A percentile compares a stretch with the other conserved stretches of the same genome.
These are phyloP conservation scores for Rapana venosa DNA, from an alignment of 2,888 invertebrate genomes.

Conservation along the genomic window DNA sequence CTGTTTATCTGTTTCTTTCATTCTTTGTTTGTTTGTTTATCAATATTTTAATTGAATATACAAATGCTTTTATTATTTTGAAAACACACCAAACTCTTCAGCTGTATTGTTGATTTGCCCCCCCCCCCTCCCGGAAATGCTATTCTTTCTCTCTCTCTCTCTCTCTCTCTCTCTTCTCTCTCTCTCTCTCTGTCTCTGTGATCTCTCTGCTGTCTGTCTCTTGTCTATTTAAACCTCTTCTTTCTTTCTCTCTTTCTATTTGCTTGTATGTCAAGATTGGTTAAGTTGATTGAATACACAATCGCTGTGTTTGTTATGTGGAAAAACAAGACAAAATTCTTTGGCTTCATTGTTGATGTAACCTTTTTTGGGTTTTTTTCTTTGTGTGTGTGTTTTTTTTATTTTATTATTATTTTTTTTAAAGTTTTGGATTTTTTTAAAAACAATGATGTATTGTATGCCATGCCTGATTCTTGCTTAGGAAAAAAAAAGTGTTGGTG, in stretches of 20 bases:
- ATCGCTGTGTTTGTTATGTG: no score
- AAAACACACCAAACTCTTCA: no score
- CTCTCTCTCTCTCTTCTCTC: background rate
- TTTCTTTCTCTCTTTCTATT: background rate
- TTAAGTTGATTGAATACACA: no score
- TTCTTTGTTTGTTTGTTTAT: background rate
- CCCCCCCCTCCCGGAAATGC: no score
- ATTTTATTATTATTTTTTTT: background rate
- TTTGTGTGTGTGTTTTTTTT: no score
- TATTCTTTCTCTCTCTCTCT: background rate
- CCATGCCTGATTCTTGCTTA: background rate
- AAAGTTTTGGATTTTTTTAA: background rate
- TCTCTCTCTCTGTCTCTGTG: background rate
- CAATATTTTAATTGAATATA: no score
- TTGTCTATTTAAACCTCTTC: background rate
- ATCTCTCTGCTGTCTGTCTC: background rate
- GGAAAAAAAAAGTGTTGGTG: no score
- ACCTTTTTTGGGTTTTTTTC: conserved; percentile 11
- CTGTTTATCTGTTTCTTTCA: background rate
- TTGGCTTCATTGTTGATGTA: no score
- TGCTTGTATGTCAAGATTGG: background rate
- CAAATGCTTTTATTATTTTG: no score
- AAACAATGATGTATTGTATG: background rate
- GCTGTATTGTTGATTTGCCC: no score
- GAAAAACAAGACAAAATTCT: no score